phyloP scores from a whole-genome alignment of 2,797 vertebrate species.

The Megalops cyprinoides region DNA sequence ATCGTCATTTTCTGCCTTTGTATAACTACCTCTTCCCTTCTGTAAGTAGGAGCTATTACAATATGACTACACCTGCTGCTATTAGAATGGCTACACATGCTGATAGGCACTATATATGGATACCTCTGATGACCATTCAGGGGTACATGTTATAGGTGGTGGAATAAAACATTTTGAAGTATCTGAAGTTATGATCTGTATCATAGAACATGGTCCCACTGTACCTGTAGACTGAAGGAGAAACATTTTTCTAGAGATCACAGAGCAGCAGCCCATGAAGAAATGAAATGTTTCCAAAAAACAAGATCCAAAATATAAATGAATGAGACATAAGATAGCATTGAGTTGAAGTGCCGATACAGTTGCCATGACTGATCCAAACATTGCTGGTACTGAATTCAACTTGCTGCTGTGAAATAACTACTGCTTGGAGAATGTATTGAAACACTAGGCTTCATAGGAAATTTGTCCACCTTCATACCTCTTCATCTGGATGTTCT shows the following conservation, averaged over 20 bases:
- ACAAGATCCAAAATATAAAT: neutral
- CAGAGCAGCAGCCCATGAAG: neutral
- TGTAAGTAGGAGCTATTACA: neutral
- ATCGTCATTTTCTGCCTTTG: neutral
- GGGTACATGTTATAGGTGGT: neutral
- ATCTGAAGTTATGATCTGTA: slow-evolving; percentile 38
- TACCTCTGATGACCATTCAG: too few relatives aligned
- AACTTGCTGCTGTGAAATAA: neutral
- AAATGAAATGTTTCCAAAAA: neutral
- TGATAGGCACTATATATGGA: neutral
- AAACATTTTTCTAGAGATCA: neutral
- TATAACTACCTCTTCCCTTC: neutral
- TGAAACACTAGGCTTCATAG: neutral
- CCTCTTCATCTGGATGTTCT: neutral
- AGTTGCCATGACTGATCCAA: neutral
- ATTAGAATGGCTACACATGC: neutral
- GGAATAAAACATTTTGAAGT: too few relatives aligned
- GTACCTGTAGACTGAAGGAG: neutral
- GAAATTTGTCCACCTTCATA: neutral
- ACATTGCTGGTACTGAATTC: neutral
- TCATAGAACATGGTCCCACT: neutral
- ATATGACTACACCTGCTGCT: neutral
- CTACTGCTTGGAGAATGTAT: neutral
- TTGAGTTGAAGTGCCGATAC: neutral
- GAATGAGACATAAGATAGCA: too few relatives aligned